Evolutionary conservation across 2,797 vertebrate genomes (phyloP).

Genomic region (Sebastes nivosus): DNA sequence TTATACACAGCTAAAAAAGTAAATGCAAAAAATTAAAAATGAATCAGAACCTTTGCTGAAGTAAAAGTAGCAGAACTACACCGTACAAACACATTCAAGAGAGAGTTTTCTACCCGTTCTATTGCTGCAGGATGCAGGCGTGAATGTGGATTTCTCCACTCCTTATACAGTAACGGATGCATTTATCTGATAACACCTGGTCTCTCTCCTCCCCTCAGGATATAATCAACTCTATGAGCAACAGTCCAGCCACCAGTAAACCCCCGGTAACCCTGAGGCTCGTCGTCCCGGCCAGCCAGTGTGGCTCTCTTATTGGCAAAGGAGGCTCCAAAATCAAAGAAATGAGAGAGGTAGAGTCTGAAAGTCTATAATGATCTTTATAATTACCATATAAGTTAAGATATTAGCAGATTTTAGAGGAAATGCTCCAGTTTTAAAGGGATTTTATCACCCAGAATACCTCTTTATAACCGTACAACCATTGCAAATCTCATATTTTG

Average conservation of each 20-base stretch:
- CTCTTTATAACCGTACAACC: not conserved
- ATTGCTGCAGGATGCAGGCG: not conserved
- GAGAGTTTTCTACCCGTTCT: not conserved
- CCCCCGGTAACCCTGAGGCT: constrained; percentile 93
- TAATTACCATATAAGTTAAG: not conserved
- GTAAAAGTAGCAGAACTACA: not conserved
- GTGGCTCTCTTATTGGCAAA: constrained; percentile 94
- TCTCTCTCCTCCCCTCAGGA: constrained; percentile 80
- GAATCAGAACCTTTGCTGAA: not conserved
- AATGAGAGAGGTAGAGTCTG: constrained; percentile 90
- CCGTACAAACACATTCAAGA: not conserved
- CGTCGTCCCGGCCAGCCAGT: constrained; percentile 94
- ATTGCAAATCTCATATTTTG: not conserved
- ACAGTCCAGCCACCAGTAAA: constrained; percentile 96
- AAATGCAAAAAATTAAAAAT: not conserved
- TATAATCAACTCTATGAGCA: constrained; percentile 98
- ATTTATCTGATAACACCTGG: not conserved
- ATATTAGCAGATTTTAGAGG: not conserved
- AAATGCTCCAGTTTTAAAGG: not conserved
- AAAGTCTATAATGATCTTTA: not conserved
- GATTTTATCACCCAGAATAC: not conserved
- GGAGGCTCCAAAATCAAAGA: constrained; percentile 98
- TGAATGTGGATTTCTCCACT: not conserved
- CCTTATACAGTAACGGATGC: not conserved
- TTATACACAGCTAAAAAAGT: not conserved